Evolutionary conservation across 2,888 invertebrate genomes (phyloP), one percentile per base, ranked within the genome.

Genomic region (Parnassius glacialis): DNA sequence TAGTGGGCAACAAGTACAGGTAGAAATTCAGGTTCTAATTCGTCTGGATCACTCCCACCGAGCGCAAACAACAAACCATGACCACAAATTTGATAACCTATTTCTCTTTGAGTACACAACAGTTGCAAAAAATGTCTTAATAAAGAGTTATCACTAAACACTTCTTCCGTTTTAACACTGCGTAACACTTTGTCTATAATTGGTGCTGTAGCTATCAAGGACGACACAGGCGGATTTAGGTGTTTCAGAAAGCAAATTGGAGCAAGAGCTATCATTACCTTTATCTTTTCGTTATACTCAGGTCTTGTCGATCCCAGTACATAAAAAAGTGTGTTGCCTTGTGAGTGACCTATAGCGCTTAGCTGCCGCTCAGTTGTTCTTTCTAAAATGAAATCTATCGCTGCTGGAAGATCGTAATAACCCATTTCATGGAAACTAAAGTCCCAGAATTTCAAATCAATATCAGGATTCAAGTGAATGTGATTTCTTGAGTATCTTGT

Each of bases 341-440:
- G 89, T 0, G 95, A 95, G 76, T 95, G 95, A 0, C 95, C 96
- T 3, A 94, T 80, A 70, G 94, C 94, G 67, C 92, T 92, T 0
- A 96, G 62, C 51, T 91, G 80, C 3, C 83, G 67, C 52, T 89
- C 83, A 0, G 87, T 84, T 0, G 94, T 94, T 10, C 67, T 60
- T 0, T 67, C 45, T 2, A 84, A 64, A 50, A 83, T 66, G 53
- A 68, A 79, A 62, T 83, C 81, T 1, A 81, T 92, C 76, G 92
- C 93, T 0, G 94, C 93, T 2, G 96, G 94, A 1, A 96, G 68
- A 76, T 96, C 96, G 71, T 92, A 92, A 13, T 80, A 70, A 0
- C 94, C 95, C 77, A 94, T 93, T 76, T 96, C 94, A 74, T 96
- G 94, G 88, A 92, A 94, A 65, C 93, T 93, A 73, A 87, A 93